Conservation (phyloP, 2,797 vertebrate species). For the Lagodon rhomboides region DNA sequence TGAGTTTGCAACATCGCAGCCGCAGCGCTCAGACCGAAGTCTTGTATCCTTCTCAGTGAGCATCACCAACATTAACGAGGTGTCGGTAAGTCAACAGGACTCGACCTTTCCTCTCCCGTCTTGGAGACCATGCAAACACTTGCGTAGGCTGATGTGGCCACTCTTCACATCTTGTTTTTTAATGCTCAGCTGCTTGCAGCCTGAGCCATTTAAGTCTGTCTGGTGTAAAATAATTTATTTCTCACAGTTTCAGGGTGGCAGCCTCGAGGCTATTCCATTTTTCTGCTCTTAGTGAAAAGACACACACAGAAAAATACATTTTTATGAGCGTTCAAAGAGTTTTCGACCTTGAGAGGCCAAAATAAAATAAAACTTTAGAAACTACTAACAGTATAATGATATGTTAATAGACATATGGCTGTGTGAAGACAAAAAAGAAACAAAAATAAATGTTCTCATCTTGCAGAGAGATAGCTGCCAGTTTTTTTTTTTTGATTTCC, state of each 20-base stretch:
- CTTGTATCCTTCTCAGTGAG: constrained; percentile 21
- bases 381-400: constrained; percentile 47
- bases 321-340: constrained; percentile 44
- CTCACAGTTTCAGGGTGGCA: constrained; percentile 31
- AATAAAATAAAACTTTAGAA: constrained; percentile 38
- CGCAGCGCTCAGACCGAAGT: constrained; percentile 17
- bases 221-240: constrained; percentile 48
- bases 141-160: background rate
- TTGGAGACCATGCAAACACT: constrained; percentile 19
- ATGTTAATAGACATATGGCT: constrained; percentile 37
- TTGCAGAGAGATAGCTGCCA: constrained; percentile 45
- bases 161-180: constrained; percentile 28
- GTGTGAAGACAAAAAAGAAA: constrained; percentile 10
- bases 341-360: constrained; percentile 59
- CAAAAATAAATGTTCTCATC: constrained; percentile 37
- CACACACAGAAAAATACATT: constrained; percentile 29
- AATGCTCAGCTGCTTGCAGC: constrained; percentile 26
- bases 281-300: constrained; percentile 43
- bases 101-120: constrained; percentile 27
- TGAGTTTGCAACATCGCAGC: constrained; percentile 38
- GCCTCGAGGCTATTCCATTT: constrained; percentile 27
- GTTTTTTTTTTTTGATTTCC: constrained; percentile 49
- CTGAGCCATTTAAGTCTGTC: constrained; percentile 31
- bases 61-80: constrained; percentile 40
- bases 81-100: constrained; percentile 23